Conservation (phyloP, 2,888 invertebrate species). For the Clusia tigrina region DNA sequence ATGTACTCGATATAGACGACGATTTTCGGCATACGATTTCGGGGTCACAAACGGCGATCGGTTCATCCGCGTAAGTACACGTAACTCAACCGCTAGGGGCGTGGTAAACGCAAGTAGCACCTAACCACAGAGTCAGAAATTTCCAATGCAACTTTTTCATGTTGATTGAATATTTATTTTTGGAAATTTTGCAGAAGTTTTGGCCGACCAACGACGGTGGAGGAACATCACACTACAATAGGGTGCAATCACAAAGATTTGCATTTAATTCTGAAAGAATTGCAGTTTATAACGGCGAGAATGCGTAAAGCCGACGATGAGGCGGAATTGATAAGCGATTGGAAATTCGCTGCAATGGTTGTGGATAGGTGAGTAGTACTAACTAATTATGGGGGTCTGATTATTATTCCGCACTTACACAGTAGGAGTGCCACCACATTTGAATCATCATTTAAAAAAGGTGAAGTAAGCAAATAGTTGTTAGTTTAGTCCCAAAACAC, state of each 20-base stretch:
- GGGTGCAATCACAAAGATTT: slow-evolving; percentile 84
- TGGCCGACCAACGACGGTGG: slow-evolving; percentile 81
- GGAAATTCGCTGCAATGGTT: slow-evolving; percentile 99
- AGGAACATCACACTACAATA: slow-evolving; percentile 71
- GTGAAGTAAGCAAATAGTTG: no score
- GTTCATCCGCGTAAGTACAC: slow-evolving; percentile 70
- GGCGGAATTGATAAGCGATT: slow-evolving; percentile 91
- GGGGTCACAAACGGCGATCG: slow-evolving; percentile 69
- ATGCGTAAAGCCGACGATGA: slow-evolving; percentile 96
- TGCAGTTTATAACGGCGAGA: slow-evolving; percentile 92
- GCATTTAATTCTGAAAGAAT: slow-evolving; percentile 88
- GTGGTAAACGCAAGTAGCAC: no score
- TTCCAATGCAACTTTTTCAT: no score
- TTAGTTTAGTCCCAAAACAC: no score
- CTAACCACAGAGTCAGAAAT: no score
- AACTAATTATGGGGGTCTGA: no score
- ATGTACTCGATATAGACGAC: slow-evolving; percentile 95
- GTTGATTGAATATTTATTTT: no score
- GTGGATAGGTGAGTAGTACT: slow-evolving; percentile 79
- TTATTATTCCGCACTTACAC: no score
- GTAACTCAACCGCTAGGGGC: no score
- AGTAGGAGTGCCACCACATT: no score
- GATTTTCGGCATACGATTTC: slow-evolving; percentile 83
- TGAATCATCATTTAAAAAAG: no score
- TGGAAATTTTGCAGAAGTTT: slow-evolving; percentile 69